Percentiles rank a stretch among this genome's conserved stretches.
phyloP scores from a whole-genome alignment of 2,797 vertebrate genomes.

The Crenichthys baileyi region DNA sequence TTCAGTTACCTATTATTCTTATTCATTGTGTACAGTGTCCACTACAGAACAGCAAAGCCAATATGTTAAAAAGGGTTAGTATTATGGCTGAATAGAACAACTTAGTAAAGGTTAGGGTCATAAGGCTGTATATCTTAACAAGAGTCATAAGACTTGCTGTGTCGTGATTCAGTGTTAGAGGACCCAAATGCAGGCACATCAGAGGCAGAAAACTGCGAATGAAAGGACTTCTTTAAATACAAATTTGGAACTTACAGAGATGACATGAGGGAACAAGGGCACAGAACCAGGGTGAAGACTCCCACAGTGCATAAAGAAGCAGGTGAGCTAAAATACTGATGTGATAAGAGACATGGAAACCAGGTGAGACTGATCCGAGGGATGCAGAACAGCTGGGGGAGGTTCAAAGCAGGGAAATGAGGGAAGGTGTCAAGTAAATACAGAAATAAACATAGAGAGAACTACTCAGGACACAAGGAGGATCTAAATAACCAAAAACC shows the following conservation, averaged over 20 bases:
- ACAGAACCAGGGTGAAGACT: too few relatives aligned
- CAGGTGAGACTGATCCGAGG: too few relatives aligned
- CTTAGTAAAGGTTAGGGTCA: background rate
- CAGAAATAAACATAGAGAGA: background rate
- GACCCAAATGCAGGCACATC: too few relatives aligned
- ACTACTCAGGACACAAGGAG: background rate
- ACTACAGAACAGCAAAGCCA: too few relatives aligned
- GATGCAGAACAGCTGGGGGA: background rate
- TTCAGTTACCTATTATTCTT: too few relatives aligned
- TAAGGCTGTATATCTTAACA: background rate
- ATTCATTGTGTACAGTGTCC: too few relatives aligned
- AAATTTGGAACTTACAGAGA: background rate
- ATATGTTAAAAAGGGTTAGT: too few relatives aligned
- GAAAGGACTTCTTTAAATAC: background rate
- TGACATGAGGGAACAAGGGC: too few relatives aligned
- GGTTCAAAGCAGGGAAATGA: background rate
- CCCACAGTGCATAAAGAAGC: too few relatives aligned
- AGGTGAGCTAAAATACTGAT: too few relatives aligned
- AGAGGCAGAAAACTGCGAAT: too few relatives aligned
- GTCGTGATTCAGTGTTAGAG: background rate
- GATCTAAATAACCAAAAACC: background rate
- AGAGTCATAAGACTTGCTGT: background rate
- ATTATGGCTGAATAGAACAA: background rate
- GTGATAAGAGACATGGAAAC: too few relatives aligned
- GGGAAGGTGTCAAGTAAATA: background rate